Evolutionary conservation across 2,113 vertebrate genomes (phyloP), one percentile per base, ranked within the genome.

Genomic region (Amblyopsis rosae): DNA sequence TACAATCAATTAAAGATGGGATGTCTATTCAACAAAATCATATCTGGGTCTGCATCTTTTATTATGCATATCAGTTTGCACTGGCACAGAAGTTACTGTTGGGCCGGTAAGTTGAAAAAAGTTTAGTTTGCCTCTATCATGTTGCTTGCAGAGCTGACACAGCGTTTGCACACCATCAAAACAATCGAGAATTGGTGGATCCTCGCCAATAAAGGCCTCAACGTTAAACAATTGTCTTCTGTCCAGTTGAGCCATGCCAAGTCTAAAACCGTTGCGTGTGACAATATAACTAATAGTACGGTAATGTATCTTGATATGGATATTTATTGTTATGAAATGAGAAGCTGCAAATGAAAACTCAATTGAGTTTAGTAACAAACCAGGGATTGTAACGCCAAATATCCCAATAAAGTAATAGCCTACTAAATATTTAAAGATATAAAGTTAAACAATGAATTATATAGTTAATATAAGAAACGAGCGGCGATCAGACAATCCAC

Each of bases 161-260:
- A 72, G 73, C 62, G 16, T 82, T 82, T 76, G 71, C 60, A 67
- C 67, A 65, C 35, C 82, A 71, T 81, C 70, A 86, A 83, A 88
- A 89, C 82, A 88, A 82, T 88, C 73, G 83, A 83, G 67, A 83
- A 88, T 79, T 69, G 72, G 53, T 88, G 88, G 82, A 81, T 51
- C 16, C 66, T 2, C 76, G 73, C 84, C 81, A 89, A 50, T 1
- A n/a, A 17, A 2, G 47, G 75, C 65, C 70, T 77, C 16, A 12
- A 73, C 77, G 60, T 35, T 54, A 72, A 65, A 87, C 79, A 81
- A 76, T 66, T 76, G 68, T 76, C 15, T 66, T 68, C 65, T 84
- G 77, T 73, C 45, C 64, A 62, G 65, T 54, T 59, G 19, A 69
- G 60, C 41, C 16, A 62, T 41, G 35, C 59, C 61, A 12, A 9